Base-by-base conservation (phyloP, 2,113 vertebrate species). In the Pipra filicauda region DNA sequence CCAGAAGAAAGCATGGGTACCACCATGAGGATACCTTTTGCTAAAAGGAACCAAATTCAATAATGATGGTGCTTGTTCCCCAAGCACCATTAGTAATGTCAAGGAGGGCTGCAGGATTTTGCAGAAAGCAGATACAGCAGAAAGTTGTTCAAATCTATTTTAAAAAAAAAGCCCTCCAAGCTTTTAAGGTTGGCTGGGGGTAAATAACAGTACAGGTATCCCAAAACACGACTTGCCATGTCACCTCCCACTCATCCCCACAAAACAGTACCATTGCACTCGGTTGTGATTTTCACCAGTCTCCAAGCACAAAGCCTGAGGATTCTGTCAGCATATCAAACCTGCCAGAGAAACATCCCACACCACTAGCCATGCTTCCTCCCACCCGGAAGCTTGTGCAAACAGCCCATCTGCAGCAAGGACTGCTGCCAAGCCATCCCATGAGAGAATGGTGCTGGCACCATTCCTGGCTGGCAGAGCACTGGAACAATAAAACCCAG, bases 201-300 rank as follows among this genome's bases (percentile, higher is more conserved):
- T 31, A 54, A 93, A 51, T 22, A 57, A 23, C 19, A 70, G 20
- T 13, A 54, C 10, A 19, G 7, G 11, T 49, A 69, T 24, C 17
- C 52, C 28, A 54, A 89, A 81, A 26, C 12, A 48, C 39, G 15
- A 30, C 4, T 20, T 3, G 0, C 54, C 33, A 5, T 0, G 0
- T 14, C 28, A 30, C 5, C 0, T n/a, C 2, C 11, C 5, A 12
- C 37, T 15, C 3, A 0, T 37, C 24, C 31, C 37, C 0, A 1
- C 13, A 16, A 10, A 52, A 14, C 22, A 41, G 13, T 1, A 1
- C 12, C 4, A 1, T 12, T 80, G 51, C 19, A 12, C 13, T 79
- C 2, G 0, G 6, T 35, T 89, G n/a, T 61, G 33, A 72, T 91
- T 83, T 79, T 72, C 5, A 4, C 71, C 1, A 2, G 14, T 82